Conservation (phyloP, 2,797 vertebrate species). For the Pipistrellus pipistrellus region DNA sequence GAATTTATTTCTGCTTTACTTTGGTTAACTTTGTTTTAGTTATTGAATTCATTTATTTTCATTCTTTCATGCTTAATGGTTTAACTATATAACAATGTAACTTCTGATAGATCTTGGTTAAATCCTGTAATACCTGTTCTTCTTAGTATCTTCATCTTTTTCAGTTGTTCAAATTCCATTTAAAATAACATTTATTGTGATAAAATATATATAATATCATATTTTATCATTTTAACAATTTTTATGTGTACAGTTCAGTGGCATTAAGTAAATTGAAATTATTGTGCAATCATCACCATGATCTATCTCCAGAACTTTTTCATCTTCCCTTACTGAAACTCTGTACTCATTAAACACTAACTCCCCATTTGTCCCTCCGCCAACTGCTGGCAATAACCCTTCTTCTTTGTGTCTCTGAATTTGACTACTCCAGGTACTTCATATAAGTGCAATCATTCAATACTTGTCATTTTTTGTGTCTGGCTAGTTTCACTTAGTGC, state of each 20-base stretch:
- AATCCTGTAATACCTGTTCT: neutral
- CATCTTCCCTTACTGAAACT: neutral
- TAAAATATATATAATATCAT: neutral
- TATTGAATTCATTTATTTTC: constrained; percentile 19
- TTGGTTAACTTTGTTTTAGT: neutral
- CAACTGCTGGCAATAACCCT: neutral
- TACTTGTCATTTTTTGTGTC: neutral
- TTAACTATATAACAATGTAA: neutral
- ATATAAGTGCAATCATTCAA: neutral
- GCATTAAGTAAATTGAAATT: neutral
- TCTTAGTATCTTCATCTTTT: neutral
- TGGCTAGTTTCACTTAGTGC: neutral
- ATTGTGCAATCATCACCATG: neutral
- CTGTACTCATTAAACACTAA: neutral
- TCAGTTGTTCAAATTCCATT: neutral
- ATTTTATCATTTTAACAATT: neutral
- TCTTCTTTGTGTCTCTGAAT: neutral
- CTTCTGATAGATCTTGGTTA: neutral
- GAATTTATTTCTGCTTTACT: neutral
- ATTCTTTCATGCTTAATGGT: neutral
- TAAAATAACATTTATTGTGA: neutral
- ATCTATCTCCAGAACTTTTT: neutral
- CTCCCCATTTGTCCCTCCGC: neutral
- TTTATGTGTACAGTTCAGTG: neutral
- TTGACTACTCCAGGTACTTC: neutral